Evolutionary conservation across 1,140 invertebrate genomes (phyloP).

Genomic region (Rhagoletis zephyria): DNA sequence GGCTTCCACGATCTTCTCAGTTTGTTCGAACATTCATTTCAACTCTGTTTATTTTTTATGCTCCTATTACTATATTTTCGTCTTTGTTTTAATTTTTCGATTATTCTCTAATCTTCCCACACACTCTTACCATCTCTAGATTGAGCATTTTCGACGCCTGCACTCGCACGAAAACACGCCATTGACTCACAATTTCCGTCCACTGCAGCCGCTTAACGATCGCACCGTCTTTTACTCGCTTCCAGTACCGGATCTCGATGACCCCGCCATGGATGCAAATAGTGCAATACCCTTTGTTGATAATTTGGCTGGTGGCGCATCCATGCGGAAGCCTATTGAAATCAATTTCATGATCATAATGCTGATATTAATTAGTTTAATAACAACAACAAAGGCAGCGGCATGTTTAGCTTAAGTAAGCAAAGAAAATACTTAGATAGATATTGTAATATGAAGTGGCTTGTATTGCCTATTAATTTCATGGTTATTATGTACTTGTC

Average conservation of each 20-base stretch:
- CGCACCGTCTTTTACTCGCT: slow-evolving; percentile 74
- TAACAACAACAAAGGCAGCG: background rate
- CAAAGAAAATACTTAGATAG: too few relatives aligned
- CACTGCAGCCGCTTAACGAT: slow-evolving; percentile 82
- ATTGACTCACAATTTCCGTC: slow-evolving; percentile 84
- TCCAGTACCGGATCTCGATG: background rate
- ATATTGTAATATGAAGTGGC: too few relatives aligned
- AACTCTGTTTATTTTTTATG: background rate
- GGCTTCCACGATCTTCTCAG: too few relatives aligned
- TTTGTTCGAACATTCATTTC: too few relatives aligned
- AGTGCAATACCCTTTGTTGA: slow-evolving; percentile 40
- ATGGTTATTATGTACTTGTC: background rate
- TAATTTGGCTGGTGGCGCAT: background rate
- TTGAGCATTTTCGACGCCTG: slow-evolving; percentile 84
- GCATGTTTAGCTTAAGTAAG: too few relatives aligned
- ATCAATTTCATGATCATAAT: background rate
- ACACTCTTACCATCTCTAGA: slow-evolving; percentile 74
- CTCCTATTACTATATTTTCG: background rate
- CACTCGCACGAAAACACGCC: slow-evolving; percentile 77
- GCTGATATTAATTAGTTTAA: background rate
- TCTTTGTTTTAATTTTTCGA: background rate
- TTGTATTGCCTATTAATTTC: background rate
- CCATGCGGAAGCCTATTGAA: background rate
- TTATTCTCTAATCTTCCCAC: background rate
- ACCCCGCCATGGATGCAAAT: too few relatives aligned